phyloP scores from a whole-genome alignment of 2,888 invertebrate species.

The Seira musarum region DNA sequence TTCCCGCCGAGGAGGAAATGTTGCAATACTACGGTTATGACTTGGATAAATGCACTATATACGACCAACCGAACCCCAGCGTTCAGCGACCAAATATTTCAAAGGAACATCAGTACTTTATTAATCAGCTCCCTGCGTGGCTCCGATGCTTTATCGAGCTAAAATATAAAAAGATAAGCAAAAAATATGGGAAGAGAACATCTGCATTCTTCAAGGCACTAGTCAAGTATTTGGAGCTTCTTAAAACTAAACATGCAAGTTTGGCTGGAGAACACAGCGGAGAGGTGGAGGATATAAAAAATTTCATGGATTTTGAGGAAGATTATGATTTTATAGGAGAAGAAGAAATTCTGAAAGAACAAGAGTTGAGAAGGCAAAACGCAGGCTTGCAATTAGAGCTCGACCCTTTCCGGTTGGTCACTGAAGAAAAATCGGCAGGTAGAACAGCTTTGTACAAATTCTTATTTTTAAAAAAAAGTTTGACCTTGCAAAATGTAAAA shows the following conservation, averaged over 20 bases:
- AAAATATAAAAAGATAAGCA: slow-evolving; percentile 44
- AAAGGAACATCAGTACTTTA: slow-evolving; percentile 24
- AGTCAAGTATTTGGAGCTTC: slow-evolving; percentile 50
- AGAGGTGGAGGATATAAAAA: slow-evolving; percentile 8
- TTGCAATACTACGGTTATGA: slow-evolving; percentile 56
- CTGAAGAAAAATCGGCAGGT: not conserved
- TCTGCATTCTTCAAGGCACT: slow-evolving; percentile 48
- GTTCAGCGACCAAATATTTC: slow-evolving; percentile 27
- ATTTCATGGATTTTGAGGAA: slow-evolving; percentile 35
- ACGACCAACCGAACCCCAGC: slow-evolving; percentile 45
- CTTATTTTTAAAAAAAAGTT: no score
- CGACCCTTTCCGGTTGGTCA: slow-evolving; percentile 41
- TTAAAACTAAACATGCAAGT: slow-evolving; percentile 15
- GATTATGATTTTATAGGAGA: slow-evolving; percentile 36
- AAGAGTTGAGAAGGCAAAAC: slow-evolving; percentile 9
- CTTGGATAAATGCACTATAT: slow-evolving; percentile 53
- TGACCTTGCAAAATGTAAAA: not conserved
- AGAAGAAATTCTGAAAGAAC: slow-evolving; percentile 20
- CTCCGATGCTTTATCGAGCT: slow-evolving; percentile 51
- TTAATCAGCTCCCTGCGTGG: slow-evolving; percentile 62
- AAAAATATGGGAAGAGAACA: slow-evolving; percentile 43
- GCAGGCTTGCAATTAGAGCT: slow-evolving; percentile 11
- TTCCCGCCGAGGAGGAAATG: slow-evolving; percentile 40
- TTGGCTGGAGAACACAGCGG: not conserved
- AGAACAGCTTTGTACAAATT: no score